Evolutionary conservation across 2,113 vertebrate genomes (phyloP).

Genomic region (Gobius niger): DNA sequence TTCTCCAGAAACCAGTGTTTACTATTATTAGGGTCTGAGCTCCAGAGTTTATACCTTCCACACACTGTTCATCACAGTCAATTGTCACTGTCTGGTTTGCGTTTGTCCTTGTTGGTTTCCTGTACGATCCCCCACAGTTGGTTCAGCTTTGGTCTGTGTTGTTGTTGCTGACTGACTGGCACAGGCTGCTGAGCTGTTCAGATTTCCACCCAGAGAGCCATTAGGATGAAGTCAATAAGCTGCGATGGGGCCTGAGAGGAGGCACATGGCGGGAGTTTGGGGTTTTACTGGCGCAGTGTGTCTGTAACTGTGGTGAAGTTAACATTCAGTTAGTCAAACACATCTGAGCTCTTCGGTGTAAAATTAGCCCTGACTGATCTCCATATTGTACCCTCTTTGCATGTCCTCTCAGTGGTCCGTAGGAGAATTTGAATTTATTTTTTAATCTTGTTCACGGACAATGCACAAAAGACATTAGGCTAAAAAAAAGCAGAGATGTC

Average conservation of each 20-base stretch:
- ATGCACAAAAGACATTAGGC: too few relatives aligned
- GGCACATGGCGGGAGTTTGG: neutral
- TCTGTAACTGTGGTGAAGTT: neutral
- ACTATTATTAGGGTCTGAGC: neutral
- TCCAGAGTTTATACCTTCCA: neutral
- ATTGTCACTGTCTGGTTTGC: neutral
- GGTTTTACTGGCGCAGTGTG: neutral
- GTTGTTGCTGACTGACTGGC: neutral
- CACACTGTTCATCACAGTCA: neutral
- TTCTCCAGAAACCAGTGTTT: too few relatives aligned
- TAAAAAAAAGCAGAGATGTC: too few relatives aligned
- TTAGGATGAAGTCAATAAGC: constrained; percentile 1
- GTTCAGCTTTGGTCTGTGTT: neutral
- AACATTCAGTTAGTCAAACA: neutral
- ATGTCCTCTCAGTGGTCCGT: too few relatives aligned
- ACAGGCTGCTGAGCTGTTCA: constrained; percentile 5
- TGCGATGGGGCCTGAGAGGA: neutral
- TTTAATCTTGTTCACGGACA: too few relatives aligned
- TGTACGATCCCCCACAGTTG: neutral
- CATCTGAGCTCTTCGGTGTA: neutral
- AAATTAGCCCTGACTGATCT: neutral
- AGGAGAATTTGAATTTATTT: too few relatives aligned
- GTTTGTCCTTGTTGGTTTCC: neutral
- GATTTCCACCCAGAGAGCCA: neutral
- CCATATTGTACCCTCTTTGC: neutral